Percentiles rank a stretch among this genome's conserved stretches.
Evolutionary conservation across 1,140 invertebrate species (phyloP).

Genomic region (Drosophila tristis): DNA sequence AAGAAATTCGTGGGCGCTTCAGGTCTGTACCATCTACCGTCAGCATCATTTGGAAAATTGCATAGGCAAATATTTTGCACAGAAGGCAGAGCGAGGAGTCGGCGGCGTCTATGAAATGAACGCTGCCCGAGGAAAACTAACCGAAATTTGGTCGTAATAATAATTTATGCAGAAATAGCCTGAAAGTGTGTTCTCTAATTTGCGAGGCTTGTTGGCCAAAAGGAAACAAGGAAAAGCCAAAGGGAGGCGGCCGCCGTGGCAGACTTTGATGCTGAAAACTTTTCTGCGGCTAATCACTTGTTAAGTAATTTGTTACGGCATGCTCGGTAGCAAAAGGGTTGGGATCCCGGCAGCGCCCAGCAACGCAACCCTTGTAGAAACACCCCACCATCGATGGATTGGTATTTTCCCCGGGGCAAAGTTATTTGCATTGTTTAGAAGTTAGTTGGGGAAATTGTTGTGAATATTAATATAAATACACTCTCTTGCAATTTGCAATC

Average conservation of each 20-base stretch:
- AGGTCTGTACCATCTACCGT: constrained; percentile 22
- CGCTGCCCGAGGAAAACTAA: constrained; percentile 6
- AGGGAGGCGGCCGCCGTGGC: background rate
- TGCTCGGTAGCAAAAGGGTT: constrained; percentile 13
- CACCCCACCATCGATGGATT: background rate
- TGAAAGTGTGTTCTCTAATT: constrained; percentile 33
- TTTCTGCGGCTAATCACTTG: constrained; percentile 64
- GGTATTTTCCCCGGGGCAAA: constrained; percentile 7
- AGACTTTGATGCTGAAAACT: constrained; percentile 58
- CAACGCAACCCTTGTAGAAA: background rate
- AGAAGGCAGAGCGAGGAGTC: background rate
- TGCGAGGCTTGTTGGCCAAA: background rate
- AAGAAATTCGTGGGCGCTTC: constrained; percentile 21
- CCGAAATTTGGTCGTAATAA: constrained; percentile 31
- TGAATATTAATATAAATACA: constrained; percentile 41
- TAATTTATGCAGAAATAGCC: constrained; percentile 59
- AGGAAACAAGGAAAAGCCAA: background rate
- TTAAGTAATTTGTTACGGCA: constrained; percentile 62
- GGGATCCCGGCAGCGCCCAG: too few species aligned
- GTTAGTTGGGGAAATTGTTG: constrained; percentile 35
- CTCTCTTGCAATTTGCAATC: constrained; percentile 8
- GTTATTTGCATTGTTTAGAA: constrained; percentile 43
- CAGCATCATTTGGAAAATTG: constrained; percentile 32
- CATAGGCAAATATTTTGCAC: constrained; percentile 26
- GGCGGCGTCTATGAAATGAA: background rate